Conservation (phyloP, 1,140 invertebrate species). For the Copidosoma floridanum region DNA sequence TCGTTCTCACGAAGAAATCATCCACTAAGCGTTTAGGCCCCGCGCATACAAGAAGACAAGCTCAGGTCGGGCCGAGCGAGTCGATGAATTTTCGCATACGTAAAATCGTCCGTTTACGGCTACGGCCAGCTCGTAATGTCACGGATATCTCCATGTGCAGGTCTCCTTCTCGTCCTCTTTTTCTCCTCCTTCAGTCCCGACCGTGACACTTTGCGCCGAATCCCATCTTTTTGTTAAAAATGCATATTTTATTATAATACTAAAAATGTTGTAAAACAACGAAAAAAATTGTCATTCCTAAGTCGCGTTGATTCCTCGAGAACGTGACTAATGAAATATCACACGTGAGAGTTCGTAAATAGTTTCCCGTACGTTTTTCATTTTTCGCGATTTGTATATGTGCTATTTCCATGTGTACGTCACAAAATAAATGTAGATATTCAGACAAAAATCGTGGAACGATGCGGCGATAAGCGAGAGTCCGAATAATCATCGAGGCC, state of each 20-base stretch:
- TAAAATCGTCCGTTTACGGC: conserved; percentile 53
- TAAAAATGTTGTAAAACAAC: conserved; percentile 3
- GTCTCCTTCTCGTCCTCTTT: not conserved
- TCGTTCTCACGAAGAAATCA: too few species aligned
- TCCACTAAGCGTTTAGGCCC: too few species aligned
- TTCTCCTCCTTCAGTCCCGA: not conserved
- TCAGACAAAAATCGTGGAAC: too few species aligned
- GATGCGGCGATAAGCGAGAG: too few species aligned
- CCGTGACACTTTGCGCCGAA: not conserved
- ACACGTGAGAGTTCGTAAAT: too few species aligned
- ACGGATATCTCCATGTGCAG: conserved; percentile 49
- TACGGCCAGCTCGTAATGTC: conserved; percentile 44
- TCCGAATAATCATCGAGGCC: too few species aligned
- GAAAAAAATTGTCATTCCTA: not conserved
- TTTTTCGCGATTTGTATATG: too few species aligned
- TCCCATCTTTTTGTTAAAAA: conserved; percentile 14
- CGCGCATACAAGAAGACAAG: too few species aligned
- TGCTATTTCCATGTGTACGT: not conserved
- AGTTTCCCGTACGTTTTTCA: not conserved
- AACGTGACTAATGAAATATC: not conserved
- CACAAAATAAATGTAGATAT: too few species aligned
- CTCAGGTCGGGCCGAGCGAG: too few species aligned
- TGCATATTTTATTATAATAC: conserved; percentile 4
- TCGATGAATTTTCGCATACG: conserved; percentile 35
- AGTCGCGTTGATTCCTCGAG: not conserved